Evolutionary conservation across 1,140 invertebrate genomes (phyloP).

Genomic region (Coelopa frigida): DNA sequence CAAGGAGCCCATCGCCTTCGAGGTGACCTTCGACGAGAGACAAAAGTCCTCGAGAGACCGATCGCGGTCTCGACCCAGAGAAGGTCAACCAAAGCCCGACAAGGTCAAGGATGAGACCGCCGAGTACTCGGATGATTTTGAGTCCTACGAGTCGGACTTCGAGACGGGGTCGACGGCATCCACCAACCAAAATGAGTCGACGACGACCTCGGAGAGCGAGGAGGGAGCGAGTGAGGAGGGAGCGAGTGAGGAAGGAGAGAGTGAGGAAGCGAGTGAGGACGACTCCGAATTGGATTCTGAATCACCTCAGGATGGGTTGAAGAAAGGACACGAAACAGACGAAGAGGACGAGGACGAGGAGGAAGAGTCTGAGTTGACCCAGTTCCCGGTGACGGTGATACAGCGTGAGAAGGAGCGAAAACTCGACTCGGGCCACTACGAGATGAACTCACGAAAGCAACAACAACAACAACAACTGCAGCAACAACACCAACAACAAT

Average conservation of each 20-base stretch:
- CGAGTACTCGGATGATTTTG: conserved; percentile 50
- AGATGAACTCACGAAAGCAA: conserved; percentile 46
- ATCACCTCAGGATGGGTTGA: not conserved
- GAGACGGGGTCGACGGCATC: conserved; percentile 43
- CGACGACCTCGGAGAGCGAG: no score
- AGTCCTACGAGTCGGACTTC: conserved; percentile 52
- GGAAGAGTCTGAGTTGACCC: conserved; percentile 35
- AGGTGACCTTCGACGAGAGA: conserved; percentile 29
- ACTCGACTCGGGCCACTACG: conserved; percentile 58
- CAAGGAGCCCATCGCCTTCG: conserved; percentile 32
- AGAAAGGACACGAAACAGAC: not conserved
- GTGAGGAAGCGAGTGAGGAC: conserved; percentile 4
- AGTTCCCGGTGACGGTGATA: conserved; percentile 33
- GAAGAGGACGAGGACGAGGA: conserved; percentile 15
- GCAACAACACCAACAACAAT: conserved; percentile 36
- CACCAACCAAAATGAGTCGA: no score
- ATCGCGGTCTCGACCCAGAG: not conserved
- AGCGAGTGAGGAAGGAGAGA: conserved; percentile 5
- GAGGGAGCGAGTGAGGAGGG: no score
- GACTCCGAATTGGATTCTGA: no score
- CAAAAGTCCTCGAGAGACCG: conserved; percentile 12
- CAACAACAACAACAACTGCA: conserved; percentile 26
- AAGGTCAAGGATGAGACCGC: conserved; percentile 21
- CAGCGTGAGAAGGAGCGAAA: conserved; percentile 49
- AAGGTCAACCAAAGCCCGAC: not conserved